Evolutionary conservation across 2,888 invertebrate genomes (phyloP).

Genomic region (Stegana nigrithorax): DNA sequence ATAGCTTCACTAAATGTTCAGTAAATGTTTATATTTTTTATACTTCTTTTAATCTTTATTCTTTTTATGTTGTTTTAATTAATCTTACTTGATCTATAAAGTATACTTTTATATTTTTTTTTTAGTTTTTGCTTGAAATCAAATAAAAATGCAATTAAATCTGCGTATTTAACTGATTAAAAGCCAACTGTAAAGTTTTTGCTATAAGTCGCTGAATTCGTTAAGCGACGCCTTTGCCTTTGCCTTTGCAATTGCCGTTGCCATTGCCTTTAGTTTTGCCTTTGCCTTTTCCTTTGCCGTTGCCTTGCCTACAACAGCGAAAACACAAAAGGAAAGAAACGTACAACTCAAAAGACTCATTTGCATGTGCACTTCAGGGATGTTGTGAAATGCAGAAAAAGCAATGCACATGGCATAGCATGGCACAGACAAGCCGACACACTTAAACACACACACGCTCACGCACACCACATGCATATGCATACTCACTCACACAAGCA

Average conservation of each 20-base stretch:
- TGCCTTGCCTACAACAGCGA: background rate
- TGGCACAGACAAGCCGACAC: too few relatives aligned
- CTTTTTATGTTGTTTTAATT: background rate
- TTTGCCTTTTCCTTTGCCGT: background rate
- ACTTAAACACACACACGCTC: constrained; percentile 10
- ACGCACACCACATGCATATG: background rate
- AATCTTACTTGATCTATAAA: too few relatives aligned
- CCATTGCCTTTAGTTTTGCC: too few relatives aligned
- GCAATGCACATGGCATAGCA: background rate
- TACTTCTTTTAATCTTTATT: background rate
- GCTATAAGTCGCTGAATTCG: background rate
- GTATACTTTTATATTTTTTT: too few relatives aligned
- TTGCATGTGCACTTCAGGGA: constrained; percentile 4
- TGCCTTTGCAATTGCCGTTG: background rate
- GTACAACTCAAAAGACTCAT: constrained; percentile 1
- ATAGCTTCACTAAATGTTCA: too few relatives aligned
- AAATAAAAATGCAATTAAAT: constrained; percentile 10
- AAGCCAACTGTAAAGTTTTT: background rate
- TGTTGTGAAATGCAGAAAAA: constrained; percentile 1
- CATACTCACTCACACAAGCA: too few relatives aligned
- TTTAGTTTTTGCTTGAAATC: too few relatives aligned
- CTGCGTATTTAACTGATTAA: constrained; percentile 1
- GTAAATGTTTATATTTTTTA: too few relatives aligned
- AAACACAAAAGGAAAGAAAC: constrained; percentile 2
- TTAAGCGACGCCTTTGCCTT: too few relatives aligned